Evolutionary conservation across 2,888 invertebrate genomes (phyloP), one percentile per base, ranked within the genome.

Genomic region (Drosophila yooni): DNA sequence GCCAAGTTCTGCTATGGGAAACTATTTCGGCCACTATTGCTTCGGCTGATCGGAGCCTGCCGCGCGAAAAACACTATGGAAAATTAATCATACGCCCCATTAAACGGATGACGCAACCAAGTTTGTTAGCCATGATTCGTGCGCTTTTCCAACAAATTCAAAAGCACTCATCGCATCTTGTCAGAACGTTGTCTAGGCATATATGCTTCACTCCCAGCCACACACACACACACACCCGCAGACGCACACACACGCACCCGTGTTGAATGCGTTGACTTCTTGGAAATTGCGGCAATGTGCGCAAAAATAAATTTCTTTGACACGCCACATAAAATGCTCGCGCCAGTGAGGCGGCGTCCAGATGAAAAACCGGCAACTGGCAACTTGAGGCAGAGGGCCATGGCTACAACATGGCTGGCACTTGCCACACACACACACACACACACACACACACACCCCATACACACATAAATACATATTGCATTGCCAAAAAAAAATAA

Each of bases 41-140:
- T 21, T 33, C 15, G n/a, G 34, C 34, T 25, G 38, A 38, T 48
- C 43, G 27, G 43, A 43, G 48, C 59, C 29, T 15, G 36, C 29
- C 38, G 58, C 54, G 27, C 8, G 81, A 71, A 65, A 50, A 58
- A 56, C 60, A 64, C 46, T 50, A 38, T 53, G 34, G 53, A 75
- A 83, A 82, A 85, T 89, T 86, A 89, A 89, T 86, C 89, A 86
- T 86, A 89, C 85, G 85, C 89, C 88, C 85, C 85, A 89, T 86
- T 87, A 85, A 81, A 83, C 88, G 81, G 40, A 87, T 85, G 85
- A 85, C 87, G 85, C 70, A 81, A 80, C 64, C 63, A 64, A 78
- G 54, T 68, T 64, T 57, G 56, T 67, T 68, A 56, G 69, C 54
- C 61, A 77, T 70, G 77, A 80, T 77, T 75, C 88, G 80, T 66